Base-by-base conservation (phyloP, 2,888 invertebrate species). In the Rambutsinella grinnellia region DNA sequence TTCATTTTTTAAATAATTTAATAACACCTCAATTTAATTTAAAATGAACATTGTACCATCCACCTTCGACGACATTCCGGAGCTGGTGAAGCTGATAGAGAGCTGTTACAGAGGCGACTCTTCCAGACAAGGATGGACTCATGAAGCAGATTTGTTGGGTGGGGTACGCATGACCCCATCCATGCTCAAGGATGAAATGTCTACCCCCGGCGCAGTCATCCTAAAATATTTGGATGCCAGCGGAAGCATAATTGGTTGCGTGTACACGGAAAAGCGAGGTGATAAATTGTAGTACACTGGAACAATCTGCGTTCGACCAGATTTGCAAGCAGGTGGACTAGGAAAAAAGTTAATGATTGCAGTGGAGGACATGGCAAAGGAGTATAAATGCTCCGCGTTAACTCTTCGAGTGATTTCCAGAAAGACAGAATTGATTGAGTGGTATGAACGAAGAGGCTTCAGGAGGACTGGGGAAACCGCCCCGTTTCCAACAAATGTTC, bases 81-180 rank as follows among this genome's bases (percentile, higher is more conserved):
- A 66, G 10, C 67, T 80, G 2, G 24, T 65, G 15, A 17, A 10
- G 3, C 53, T 80, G 0, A 60, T 76, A 3, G 71, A 78, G 17
- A 49, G 23, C 24, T 78, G 78, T 44, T 80, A 76, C 28, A 19
- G 80, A 23, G 78, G 72, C 8, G 76, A 80, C 46, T 26, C 54
- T 3, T 75, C 80, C 0, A 70, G 61, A 36, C 19, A 51, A 24
- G 80, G 80, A 13, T 80, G 80, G 80, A 80, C 78, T 21, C 51
- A 67, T 6, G 80, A 80, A 53, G 72, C 67, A 1, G 66, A 72
- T 53, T 28, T 80, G 49, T 26, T 80, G 8, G 76, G 44, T 2
- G 78, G 76, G 13, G 53, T 24, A 13, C 60, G 80, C 2, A 56
- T 53, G 13, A 76, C 58, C 19, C 26, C 3, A 1, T 67, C 58